A percentile compares a stretch with the other conserved stretches of the same genome.
Evolutionary conservation across 1,140 invertebrate species (phyloP).

Genomic region (Zaprionus capensis): DNA sequence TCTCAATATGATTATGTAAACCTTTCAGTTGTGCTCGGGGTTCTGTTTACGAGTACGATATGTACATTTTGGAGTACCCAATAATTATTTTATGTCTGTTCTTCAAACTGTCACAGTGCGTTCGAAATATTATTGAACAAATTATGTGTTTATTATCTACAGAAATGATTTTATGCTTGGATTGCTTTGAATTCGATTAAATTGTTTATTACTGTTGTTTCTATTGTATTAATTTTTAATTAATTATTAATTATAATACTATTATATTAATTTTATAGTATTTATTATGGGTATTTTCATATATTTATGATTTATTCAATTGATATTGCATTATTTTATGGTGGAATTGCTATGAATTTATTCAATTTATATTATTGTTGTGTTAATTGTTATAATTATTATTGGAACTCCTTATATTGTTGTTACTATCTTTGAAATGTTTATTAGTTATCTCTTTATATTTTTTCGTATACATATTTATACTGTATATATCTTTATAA

Average conservation of each 20-base stretch:
- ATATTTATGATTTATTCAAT: neutral
- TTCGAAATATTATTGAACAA: neutral
- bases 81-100: slow-evolving; percentile 4
- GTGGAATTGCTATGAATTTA: too few species aligned
- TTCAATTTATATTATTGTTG: too few species aligned
- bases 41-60: slow-evolving; percentile 5
- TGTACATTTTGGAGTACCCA: neutral
- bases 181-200: neutral
- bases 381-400: too few species aligned
- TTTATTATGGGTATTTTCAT: neutral
- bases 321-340: neutral
- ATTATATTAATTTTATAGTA: neutral
- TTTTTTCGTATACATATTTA: too few species aligned
- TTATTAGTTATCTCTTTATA: too few species aligned
- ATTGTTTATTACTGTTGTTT: neutral
- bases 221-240: neutral
- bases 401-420: too few species aligned
- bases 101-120: neutral
- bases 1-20: neutral
- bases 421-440: too few species aligned
- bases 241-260: neutral
- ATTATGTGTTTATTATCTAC: slow-evolving; percentile 4
- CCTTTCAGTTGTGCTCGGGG: neutral
- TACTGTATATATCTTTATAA: too few species aligned
- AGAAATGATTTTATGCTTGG: neutral